These are phyloP conservation scores for Nesometra sesokonis DNA, from an alignment of 35 echinoderm and acorn worm species.

Conservation along the genomic window DNA sequence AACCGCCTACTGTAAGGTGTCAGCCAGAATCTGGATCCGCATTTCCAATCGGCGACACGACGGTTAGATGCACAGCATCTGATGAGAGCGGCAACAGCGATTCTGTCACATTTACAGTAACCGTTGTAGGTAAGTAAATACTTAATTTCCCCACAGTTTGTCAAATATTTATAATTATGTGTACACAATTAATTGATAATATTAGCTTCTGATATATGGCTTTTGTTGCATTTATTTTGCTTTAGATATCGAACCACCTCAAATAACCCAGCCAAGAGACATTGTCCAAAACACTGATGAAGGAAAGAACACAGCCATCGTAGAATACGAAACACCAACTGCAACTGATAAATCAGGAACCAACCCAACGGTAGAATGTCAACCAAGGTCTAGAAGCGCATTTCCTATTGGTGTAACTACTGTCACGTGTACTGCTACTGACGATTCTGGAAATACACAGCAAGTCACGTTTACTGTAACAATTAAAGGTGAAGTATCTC, in stretches of 20 bases:
- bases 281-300: not conserved
- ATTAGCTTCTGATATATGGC: not conserved
- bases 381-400: not conserved
- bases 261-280: not conserved
- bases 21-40: not conserved
- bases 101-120: constrained; percentile 2
- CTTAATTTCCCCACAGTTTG: not conserved
- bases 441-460: not conserved
- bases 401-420: constrained; percentile 4
- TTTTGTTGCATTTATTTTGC: too few species aligned
- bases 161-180: not conserved
- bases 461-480: not conserved
- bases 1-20: not conserved
- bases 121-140: not conserved
- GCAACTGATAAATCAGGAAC: constrained; percentile 8
- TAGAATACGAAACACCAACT: not conserved
- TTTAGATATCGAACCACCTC: not conserved
- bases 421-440: constrained; percentile 11
- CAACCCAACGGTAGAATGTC: not conserved
- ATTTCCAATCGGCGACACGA: constrained; percentile 14
- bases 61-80: constrained; percentile 26
- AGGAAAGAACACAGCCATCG: not conserved
- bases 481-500: not conserved
- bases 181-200: too few species aligned
- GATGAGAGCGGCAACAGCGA: constrained; percentile 15